phyloP scores from a whole-genome alignment of 2,888 invertebrate genomes.

The Scaptomyza polygonia region DNA sequence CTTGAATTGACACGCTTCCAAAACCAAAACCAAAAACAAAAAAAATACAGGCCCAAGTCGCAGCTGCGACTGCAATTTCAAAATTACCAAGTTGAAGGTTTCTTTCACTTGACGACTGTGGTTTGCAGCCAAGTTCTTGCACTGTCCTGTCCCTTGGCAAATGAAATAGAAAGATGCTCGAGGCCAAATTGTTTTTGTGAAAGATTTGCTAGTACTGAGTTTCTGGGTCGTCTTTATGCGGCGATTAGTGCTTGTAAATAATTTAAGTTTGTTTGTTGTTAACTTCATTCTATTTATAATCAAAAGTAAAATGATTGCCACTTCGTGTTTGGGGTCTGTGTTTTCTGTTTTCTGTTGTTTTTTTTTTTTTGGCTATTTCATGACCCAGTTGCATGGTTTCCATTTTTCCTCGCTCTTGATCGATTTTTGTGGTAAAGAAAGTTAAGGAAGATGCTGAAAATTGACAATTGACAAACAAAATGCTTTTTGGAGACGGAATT shows the following conservation, averaged over 20 bases:
- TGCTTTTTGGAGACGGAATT: constrained; percentile 26
- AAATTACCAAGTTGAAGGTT: constrained; percentile 33
- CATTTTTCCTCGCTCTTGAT: constrained; percentile 42
- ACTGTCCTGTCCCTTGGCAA: constrained; percentile 54
- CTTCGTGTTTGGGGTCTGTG: constrained; percentile 69
- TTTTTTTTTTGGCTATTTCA: constrained; percentile 41
- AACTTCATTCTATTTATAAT: constrained; percentile 66
- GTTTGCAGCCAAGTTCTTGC: constrained; percentile 18
- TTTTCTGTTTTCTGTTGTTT: constrained; percentile 28
- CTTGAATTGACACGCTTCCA: constrained; percentile 64
- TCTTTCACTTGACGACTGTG: constrained; percentile 38
- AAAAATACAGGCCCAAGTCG: constrained; percentile 7
- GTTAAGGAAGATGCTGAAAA: constrained; percentile 52
- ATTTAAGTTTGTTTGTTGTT: constrained; percentile 44
- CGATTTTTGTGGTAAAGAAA: constrained; percentile 63
- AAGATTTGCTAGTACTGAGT: constrained; percentile 25
- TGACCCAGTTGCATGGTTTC: constrained; percentile 68
- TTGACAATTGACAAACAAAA: constrained; percentile 21
- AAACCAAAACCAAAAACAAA: too few relatives aligned
- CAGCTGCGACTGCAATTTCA: constrained; percentile 25
- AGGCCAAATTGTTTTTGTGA: constrained; percentile 17
- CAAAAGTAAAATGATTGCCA: constrained; percentile 79
- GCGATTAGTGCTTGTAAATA: constrained; percentile 65
- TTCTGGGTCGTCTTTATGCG: constrained; percentile 67
- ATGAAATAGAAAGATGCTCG: constrained; percentile 70